These are phyloP conservation scores for Drosophila conformis DNA, from an alignment of 2,888 invertebrate genomes.

Conservation along the genomic window DNA sequence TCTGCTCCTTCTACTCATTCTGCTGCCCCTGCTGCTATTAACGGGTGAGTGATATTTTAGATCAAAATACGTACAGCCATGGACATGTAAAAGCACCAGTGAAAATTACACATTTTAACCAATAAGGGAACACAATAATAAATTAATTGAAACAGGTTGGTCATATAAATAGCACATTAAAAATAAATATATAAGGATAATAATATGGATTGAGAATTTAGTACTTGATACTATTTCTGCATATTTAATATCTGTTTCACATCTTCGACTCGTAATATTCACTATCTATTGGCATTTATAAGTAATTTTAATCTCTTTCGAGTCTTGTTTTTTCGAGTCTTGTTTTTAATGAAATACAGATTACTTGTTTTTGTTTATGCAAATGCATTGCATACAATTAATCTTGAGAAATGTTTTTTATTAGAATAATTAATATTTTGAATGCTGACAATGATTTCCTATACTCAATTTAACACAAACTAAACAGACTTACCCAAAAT, in stretches of 20 bases:
- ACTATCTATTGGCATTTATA: not conserved
- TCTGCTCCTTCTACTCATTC: slow-evolving; percentile 83
- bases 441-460: not conserved
- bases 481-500: not conserved
- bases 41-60: slow-evolving; percentile 86
- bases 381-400: not conserved
- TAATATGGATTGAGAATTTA: not conserved
- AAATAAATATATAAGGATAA: not conserved
- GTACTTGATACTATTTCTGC: not conserved
- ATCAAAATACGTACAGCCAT: not conserved
- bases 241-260: not conserved
- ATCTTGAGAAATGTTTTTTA: not conserved
- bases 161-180: not conserved
- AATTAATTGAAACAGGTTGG: not conserved
- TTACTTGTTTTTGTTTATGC: no score
- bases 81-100: not conserved
- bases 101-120: not conserved
- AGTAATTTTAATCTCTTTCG: not conserved
- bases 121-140: not conserved
- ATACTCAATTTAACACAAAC: not conserved
- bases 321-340: not conserved
- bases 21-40: slow-evolving; percentile 86
- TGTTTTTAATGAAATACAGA: not conserved
- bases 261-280: not conserved
- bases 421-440: not conserved